Base-by-base conservation (phyloP, 1,140 invertebrate species). In the Littorina saxatilis region DNA sequence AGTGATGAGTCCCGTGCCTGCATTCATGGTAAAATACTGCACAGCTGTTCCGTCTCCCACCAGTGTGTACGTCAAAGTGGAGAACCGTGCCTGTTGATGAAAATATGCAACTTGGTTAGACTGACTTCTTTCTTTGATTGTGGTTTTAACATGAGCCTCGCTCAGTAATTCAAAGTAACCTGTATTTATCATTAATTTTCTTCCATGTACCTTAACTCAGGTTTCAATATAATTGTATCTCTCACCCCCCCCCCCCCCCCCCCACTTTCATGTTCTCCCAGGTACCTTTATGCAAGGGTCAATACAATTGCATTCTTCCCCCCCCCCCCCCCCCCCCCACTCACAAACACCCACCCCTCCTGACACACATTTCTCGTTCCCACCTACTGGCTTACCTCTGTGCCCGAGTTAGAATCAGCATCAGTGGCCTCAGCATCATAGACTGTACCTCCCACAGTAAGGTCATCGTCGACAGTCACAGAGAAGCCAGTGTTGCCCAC, bases 381-480 rank as follows among this genome's bases (percentile, higher is more conserved):
- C n/a, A n/a, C n/a, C 17, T 29, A 52, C 2, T 32, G 23, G 5
- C 35, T 77, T 37, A 58, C 50, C n/a, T 55, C 81, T 61, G 13
- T 23, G n/a, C n/a, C n/a, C n/a, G n/a, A n/a, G 37, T 72, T 63
- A 40, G 11, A 66, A 66, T 61, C 74, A 68, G 29, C 23, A 73
- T 87, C 86, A 32, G 27, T 55, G 2, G 86, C 84, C 47, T 39
- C 1, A 15, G 85, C 68, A 77, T 61, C 58, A 23, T 83, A 66
- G 52, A 87, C 79, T n/a, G 66, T 40, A 40, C 20, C 52, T 63
- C 73, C 76, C 7, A 81, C 55, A 32, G 80, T 13, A 23, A 35
- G 27, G 40, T 79, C 58, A 61, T 87, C 80, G 39, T 79, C 66
- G 32, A 87, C 79, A 15, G 37, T 75, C 23, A 63, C 72, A 17